These are phyloP conservation scores for Grapholita molesta DNA, from an alignment of 1,140 invertebrate genomes.

Conservation along the genomic window DNA sequence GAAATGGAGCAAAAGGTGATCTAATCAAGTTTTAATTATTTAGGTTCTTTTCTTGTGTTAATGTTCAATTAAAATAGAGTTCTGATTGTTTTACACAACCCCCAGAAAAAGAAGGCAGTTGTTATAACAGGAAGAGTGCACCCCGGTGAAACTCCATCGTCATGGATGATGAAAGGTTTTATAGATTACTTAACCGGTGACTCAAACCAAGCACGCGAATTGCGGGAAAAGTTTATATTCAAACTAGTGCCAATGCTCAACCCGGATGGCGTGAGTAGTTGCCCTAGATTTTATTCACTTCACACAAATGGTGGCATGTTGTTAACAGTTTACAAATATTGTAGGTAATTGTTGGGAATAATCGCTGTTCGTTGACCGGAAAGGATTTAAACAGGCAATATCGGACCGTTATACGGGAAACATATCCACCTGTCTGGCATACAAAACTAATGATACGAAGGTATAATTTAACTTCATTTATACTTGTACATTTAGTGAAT, in stretches of 20 bases:
- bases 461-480: constrained; percentile 56
- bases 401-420: constrained; percentile 91
- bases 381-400: constrained; percentile 94
- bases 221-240: constrained; percentile 97
- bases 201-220: constrained; percentile 85
- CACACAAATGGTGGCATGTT: constrained; percentile 25
- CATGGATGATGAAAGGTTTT: constrained; percentile 98
- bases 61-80: neutral
- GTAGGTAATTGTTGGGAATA: constrained; percentile 92
- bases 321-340: constrained; percentile 35
- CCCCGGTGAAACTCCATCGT: constrained; percentile 96
- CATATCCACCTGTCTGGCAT: constrained; percentile 96
- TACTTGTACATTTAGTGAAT: neutral
- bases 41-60: neutral
- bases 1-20: constrained; percentile 74
- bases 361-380: constrained; percentile 92
- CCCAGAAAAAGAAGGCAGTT: constrained; percentile 89
- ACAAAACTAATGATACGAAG: constrained; percentile 92
- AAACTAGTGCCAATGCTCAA: constrained; percentile 98
- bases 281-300: constrained; percentile 27
- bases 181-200: constrained; percentile 94
- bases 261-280: constrained; percentile 90
- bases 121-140: constrained; percentile 95
- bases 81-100: constrained; percentile 27
- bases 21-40: neutral